A percentile compares a stretch with the other conserved stretches of the same genome.
Evolutionary conservation across 2,888 invertebrate genomes (phyloP).

Genomic region (Biston betularia): DNA sequence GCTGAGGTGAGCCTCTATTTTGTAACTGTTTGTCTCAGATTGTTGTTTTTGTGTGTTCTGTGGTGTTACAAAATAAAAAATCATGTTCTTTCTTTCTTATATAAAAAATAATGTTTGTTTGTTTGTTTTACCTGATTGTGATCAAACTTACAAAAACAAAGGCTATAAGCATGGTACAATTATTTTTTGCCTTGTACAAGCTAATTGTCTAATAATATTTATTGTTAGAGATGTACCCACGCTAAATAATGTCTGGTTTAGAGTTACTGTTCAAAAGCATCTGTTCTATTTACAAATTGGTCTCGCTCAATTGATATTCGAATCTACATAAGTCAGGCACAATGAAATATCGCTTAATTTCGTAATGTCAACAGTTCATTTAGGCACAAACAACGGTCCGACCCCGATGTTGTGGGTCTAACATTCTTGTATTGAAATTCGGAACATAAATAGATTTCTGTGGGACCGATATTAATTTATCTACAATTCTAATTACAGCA

Average conservation of each 20-base stretch:
- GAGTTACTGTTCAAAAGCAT: constrained; percentile 1
- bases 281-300: neutral
- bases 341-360: constrained; percentile 3
- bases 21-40: no score
- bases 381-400: constrained; percentile 2
- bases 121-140: no score
- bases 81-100: no score
- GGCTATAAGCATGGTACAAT: no score
- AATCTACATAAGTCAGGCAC: neutral
- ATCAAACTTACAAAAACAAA: no score
- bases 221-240: neutral
- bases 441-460: neutral
- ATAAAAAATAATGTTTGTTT: no score
- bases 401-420: neutral
- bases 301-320: neutral
- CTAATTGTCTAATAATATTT: neutral
- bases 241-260: neutral
- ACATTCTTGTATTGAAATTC: neutral
- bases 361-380: neutral
- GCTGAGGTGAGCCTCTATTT: no score
- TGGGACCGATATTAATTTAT: neutral
- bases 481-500: neutral
- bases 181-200: no score
- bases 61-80: no score
- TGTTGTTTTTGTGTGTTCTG: no score